phyloP scores from a whole-genome alignment of 2,797 vertebrate species.

The Enteromius fasciolatus region DNA sequence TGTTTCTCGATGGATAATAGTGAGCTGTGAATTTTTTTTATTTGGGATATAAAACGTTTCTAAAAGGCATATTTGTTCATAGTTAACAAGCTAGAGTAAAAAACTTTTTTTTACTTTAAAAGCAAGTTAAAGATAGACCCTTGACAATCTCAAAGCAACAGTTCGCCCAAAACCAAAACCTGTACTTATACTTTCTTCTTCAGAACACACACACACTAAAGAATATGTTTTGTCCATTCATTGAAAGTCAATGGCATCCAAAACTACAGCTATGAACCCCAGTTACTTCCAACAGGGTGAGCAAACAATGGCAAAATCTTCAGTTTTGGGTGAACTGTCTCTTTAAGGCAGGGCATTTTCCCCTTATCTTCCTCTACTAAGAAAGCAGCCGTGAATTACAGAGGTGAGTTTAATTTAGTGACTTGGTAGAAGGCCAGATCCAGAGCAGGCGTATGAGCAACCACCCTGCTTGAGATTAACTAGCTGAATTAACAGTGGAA shows the following conservation, averaged over 20 bases:
- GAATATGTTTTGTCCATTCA: neutral
- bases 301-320: slow-evolving; percentile 60
- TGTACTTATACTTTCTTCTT: neutral
- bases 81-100: neutral
- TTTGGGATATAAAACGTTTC: neutral
- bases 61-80: neutral
- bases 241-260: neutral
- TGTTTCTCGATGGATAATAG: neutral
- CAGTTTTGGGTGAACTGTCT: neutral
- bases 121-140: neutral
- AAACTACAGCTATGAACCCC: neutral
- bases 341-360: neutral
- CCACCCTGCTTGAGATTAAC: slow-evolving; percentile 68
- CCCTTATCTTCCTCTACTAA: slow-evolving; percentile 30
- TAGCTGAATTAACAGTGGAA: slow-evolving; percentile 68
- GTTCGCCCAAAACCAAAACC: neutral
- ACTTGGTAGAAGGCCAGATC: slow-evolving; percentile 66
- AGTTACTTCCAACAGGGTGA: slow-evolving; percentile 41
- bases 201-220: neutral
- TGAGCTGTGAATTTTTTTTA: neutral
- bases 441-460: slow-evolving; percentile 64
- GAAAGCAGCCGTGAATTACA: slow-evolving; percentile 70
- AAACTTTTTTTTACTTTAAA: neutral
- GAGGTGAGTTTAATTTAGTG: slow-evolving; percentile 58
- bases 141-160: neutral